Evolutionary conservation across 2,797 vertebrate species (phyloP), one percentile per base, ranked within the genome.

Genomic region (Xiphorhynchus erythropygius): DNA sequence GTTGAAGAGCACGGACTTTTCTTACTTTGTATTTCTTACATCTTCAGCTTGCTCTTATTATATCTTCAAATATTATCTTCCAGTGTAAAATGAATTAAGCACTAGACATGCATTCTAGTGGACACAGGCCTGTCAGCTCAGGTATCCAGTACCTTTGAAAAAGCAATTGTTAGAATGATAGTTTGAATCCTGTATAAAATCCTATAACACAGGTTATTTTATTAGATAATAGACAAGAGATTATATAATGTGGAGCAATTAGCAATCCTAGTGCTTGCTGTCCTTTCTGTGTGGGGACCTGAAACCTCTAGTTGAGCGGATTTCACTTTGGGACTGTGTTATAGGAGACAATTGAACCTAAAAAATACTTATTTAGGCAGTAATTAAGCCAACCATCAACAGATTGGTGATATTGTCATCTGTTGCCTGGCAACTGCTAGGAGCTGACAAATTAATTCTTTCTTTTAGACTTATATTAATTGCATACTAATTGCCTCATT

Each of bases 341-440:
- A 30, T 3, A 56, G 70, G 41, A 68, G 55, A 74, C 19, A 79
- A 49, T 57, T 69, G 63, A 92, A 87, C 17, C 55, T 64, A 65
- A 89, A 67, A 15, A 60, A 47, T 39, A n/a, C 24, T 62, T 64
- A 53, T 52, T 76, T 90, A 47, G 24, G 63, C 23, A 41, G 25
- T 65, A 92, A 90, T 94, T 93, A 90, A 87, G 33, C 19, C 16
- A 90, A 23, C 7, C 13, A 78, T 75, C 73, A 47, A 9, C 33
- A 75, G 33, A 57, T 42, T 56, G 35, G 68, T 87, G 63, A 74
- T 79, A 62, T 18, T 79, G 35, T 69, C 67, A 44, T 18, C 42
- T 81, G 76, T 91, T 94, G 74, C 87, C 73, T 69, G 56, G 94
- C 59, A 95, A 94, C 90, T 62, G 33, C 57, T 71, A 68, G 35